Evolutionary conservation across 92 coral and sea anemone genomes (phyloP), one percentile per base, ranked within the genome.

Genomic region (Parazoanthus darwini): DNA sequence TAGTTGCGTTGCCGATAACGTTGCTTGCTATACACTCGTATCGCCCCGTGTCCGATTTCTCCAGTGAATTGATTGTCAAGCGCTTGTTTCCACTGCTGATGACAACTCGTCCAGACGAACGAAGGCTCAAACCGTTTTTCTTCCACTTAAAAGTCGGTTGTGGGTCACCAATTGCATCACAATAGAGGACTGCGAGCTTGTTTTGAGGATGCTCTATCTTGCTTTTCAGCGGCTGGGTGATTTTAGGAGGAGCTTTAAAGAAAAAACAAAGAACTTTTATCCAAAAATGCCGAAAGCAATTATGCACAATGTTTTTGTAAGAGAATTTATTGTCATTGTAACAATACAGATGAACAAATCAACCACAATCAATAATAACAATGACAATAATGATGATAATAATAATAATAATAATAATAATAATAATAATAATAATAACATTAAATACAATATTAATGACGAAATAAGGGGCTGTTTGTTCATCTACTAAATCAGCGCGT

Each of bases 131-230:
- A 13, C 78, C 78, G 29, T 74, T 37, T 36, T 74, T 37, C 46
- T 22, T 36, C 78, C 78, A 74, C 8, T 74, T n/a, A 37, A 74
- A 74, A 16, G 78, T 74, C 29, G 78, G 78, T 22, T 74, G 16
- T 18, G 78, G 78, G 3, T 74, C n/a, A 37, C 78, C 78, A 22
- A 14, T 4, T 1, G 78, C 78, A 39, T 74, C 78, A 74, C 78
- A 74, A 36, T 74, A n/a, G 8, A 74, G 78, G 22, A 74, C 23
- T 9, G 48, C 43, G 15, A 22, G 5, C 46, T 74, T 35, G 78
- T 22, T 11, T 0, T 23, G 78, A 16, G 44, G 23, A 1, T 6
- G 78, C 44, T 74, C 43, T 8, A 74, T 13, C 20, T 0, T 37
- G 44, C 1, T 37, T 5, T 38, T 22, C 0, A 18, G 78, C 5